A percentile compares a stretch with the other conserved stretches of the same genome.
Evolutionary conservation across 2,888 invertebrate genomes (phyloP).

Genomic region (Danaus chrysippus): DNA sequence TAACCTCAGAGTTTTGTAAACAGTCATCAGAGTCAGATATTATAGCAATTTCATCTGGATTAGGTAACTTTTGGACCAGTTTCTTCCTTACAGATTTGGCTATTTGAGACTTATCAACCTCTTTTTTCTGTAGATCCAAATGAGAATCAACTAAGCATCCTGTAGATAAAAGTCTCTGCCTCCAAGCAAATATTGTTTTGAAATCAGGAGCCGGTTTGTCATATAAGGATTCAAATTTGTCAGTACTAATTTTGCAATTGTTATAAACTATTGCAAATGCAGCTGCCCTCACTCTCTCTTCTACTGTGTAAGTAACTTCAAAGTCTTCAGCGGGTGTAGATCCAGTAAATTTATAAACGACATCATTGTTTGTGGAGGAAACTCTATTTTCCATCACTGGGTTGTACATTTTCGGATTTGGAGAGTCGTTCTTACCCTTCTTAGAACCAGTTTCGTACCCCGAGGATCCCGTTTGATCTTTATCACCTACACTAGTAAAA

Average conservation of each 20-base stretch:
- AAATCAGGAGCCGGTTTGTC: conserved; percentile 74
- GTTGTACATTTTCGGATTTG: conserved; percentile 44
- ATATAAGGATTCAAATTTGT: conserved; percentile 61
- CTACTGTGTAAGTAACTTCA: conserved; percentile 62
- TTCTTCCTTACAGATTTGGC: conserved; percentile 31
- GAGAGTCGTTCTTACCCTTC: conserved; percentile 46
- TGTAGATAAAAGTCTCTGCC: conserved; percentile 58
- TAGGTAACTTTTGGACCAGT: conserved; percentile 43
- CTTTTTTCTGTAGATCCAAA: conserved; percentile 34
- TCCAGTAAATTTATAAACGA: conserved; percentile 60
- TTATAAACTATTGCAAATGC: conserved; percentile 68
- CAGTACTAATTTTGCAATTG: conserved; percentile 67
- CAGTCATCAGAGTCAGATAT: conserved; percentile 54
- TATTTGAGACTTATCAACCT: conserved; percentile 12
- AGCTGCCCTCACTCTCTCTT: conserved; percentile 64
- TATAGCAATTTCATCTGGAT: conserved; percentile 67
- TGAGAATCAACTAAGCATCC: conserved; percentile 70
- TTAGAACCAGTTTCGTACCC: conserved; percentile 63
- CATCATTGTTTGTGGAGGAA: conserved; percentile 66
- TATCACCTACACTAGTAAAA: conserved; percentile 54
- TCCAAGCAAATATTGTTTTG: conserved; percentile 71
- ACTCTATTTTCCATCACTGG: conserved; percentile 73
- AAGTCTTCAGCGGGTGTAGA: conserved; percentile 53
- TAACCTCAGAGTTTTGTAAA: conserved; percentile 34
- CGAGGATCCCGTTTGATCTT: conserved; percentile 56